Evolutionary conservation across 2,113 vertebrate species (phyloP).

Genomic region (Misgurnus mizolepis): DNA sequence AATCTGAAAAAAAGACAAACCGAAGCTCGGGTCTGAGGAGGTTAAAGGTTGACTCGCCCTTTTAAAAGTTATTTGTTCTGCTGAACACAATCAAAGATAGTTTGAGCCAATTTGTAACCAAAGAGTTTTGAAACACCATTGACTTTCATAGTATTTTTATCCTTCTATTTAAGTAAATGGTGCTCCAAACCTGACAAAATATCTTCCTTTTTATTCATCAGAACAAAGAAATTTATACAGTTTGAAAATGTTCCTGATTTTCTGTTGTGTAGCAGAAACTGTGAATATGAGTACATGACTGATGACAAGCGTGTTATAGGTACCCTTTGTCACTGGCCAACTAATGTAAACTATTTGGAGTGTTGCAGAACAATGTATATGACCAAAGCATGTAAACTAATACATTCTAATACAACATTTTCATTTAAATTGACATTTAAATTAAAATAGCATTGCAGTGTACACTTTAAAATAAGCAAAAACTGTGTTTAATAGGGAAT

Average conservation of each 20-base stretch:
- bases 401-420: background rate
- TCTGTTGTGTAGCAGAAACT: background rate
- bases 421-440: background rate
- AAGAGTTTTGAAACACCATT: no score
- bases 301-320: background rate
- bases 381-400: background rate
- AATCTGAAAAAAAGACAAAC: no score
- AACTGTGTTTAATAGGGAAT: background rate
- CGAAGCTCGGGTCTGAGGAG: no score
- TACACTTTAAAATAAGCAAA: background rate
- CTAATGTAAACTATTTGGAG: background rate
- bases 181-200: no score
- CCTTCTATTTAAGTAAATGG: no score
- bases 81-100: no score
- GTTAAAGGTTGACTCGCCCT: no score
- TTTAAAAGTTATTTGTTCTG: no score
- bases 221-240: background rate
- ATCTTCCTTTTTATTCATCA: no score
- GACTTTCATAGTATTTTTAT: no score
- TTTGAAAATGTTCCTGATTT: background rate
- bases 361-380: background rate
- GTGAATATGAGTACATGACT: background rate
- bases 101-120: no score
- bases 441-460: background rate
- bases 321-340: background rate